Percentiles rank a stretch among this genome's conserved stretches.
These are phyloP conservation scores for Puffinus mauretanicus DNA, from an alignment of 2,113 vertebrate species.

Conservation along the genomic window DNA sequence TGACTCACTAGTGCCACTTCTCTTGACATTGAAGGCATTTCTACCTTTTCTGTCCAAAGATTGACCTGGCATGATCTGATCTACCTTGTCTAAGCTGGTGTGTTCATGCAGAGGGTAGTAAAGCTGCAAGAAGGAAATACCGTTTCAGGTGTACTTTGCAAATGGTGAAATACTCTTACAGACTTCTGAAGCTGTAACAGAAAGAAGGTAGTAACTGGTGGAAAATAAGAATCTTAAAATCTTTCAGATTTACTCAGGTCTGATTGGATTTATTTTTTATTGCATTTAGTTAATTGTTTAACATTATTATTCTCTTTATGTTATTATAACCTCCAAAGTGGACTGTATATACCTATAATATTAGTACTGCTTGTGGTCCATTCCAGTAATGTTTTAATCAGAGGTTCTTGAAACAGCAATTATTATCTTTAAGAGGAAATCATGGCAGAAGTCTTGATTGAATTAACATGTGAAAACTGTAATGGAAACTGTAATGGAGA, in stretches of 20 bases:
- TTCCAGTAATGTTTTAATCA: conserved; percentile 56
- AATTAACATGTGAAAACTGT: conserved; percentile 47
- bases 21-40: background rate
- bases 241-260: conserved; percentile 8
- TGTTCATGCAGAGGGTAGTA: background rate
- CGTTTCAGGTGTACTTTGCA: background rate
- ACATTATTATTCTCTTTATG: conserved; percentile 23
- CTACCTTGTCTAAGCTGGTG: background rate
- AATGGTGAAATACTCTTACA: background rate
- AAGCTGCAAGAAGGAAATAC: background rate
- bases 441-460: conserved; percentile 38
- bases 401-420: conserved; percentile 60
- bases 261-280: conserved; percentile 30
- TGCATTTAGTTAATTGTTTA: conserved; percentile 39
- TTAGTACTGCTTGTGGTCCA: conserved; percentile 13
- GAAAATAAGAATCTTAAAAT: background rate
- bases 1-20: background rate
- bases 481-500: conserved; percentile 24
- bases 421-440: conserved; percentile 58
- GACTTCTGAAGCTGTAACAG: background rate
- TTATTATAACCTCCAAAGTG: conserved; percentile 1
- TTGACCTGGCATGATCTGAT: background rate
- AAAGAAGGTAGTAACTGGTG: background rate
- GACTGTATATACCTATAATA: background rate
- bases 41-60: background rate